phyloP scores from a whole-genome alignment of 2,113 vertebrate genomes.

The Bagarius yarrelli region DNA sequence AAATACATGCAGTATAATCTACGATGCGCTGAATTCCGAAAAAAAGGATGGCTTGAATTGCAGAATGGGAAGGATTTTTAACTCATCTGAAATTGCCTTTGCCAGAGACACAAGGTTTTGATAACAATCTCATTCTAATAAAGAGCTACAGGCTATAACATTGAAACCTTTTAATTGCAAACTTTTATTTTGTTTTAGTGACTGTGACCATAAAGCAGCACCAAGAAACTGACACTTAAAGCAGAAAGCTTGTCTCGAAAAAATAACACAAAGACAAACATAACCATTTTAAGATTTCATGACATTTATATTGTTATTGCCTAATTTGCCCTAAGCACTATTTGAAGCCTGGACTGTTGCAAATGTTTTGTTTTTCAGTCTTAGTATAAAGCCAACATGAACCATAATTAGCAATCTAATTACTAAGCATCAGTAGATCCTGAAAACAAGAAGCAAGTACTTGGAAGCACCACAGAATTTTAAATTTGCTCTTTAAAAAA shows the following conservation, averaged over 20 bases:
- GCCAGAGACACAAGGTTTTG: neutral
- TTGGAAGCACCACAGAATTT: neutral
- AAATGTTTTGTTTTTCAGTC: neutral
- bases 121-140: neutral
- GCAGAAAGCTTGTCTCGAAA: neutral
- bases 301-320: neutral
- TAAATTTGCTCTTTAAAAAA: constrained; percentile 1
- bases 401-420: constrained; percentile 15
- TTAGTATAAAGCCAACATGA: neutral
- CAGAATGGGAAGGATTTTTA: neutral
- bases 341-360: neutral
- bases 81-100: constrained; percentile 2
- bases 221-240: neutral
- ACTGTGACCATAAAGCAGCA: neutral
- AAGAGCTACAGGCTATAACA: neutral
- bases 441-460: neutral
- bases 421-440: neutral
- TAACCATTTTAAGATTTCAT: neutral
- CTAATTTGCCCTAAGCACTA: neutral
- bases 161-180: neutral
- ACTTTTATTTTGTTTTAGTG: constrained; percentile 6
- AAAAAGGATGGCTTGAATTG: neutral
- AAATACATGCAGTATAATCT: neutral
- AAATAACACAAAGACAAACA: neutral
- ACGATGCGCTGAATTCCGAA: neutral